Evolutionary conservation across 92 coral and sea anemone species (phyloP).

Genomic region (Blastomussa wellsi): DNA sequence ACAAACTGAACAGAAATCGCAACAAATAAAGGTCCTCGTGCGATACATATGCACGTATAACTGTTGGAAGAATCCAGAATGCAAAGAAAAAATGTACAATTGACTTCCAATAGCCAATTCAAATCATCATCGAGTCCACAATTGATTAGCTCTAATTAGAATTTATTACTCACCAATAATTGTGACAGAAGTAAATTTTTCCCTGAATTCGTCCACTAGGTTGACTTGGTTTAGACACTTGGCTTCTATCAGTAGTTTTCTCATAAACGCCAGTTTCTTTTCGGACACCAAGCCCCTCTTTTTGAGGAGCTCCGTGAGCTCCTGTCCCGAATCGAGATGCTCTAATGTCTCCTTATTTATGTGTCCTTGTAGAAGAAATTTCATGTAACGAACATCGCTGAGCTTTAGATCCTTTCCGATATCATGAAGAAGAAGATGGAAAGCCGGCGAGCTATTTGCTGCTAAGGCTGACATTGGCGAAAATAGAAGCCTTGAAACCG

Average conservation of each 20-base stretch:
- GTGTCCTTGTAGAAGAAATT: conserved; percentile 87
- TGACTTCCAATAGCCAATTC: too few species aligned
- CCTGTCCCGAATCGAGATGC: conserved; percentile 79
- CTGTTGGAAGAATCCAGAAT: not conserved
- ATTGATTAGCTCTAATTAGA: not conserved
- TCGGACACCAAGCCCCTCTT: conserved; percentile 88
- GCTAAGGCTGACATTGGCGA: conserved; percentile 43
- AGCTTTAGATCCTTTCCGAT: conserved; percentile 71
- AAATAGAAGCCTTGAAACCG: not conserved
- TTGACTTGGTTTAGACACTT: conserved; percentile 74
- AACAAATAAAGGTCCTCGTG: too few species aligned
- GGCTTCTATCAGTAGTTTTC: conserved; percentile 88
- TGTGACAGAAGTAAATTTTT: conserved; percentile 50
- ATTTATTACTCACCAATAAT: conserved; percentile 61
- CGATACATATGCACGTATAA: not conserved
- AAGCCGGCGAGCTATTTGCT: conserved; percentile 46
- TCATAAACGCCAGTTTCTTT: conserved; percentile 77
- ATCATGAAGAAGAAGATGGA: conserved; percentile 56
- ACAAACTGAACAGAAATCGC: not conserved
- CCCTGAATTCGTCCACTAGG: conserved; percentile 81
- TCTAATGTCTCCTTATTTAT: conserved; percentile 82
- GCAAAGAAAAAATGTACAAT: not conserved
- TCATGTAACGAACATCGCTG: conserved; percentile 74
- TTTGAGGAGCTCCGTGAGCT: conserved; percentile 66
- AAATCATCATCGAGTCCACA: not conserved